Conservation (phyloP, 2,113 vertebrate genomes). For the Actenoides hombroni region DNA sequence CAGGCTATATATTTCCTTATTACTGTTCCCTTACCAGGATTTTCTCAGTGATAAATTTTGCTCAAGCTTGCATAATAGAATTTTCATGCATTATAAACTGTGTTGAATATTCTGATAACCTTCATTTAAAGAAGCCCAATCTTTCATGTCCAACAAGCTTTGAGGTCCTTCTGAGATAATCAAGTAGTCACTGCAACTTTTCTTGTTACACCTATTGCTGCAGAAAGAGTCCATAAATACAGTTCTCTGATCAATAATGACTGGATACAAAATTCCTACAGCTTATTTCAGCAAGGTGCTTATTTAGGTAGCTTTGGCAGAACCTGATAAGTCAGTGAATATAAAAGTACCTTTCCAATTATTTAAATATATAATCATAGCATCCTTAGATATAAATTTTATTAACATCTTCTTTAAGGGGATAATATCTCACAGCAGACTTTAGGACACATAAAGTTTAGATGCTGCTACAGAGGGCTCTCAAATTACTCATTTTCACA, state of each 20-base stretch:
- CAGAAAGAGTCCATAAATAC: conserved; percentile 58
- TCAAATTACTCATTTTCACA: background rate
- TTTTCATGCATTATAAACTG: conserved; percentile 51
- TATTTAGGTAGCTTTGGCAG: conserved; percentile 24
- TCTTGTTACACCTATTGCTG: background rate
- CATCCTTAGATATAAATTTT: conserved; percentile 14
- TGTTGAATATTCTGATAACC: conserved; percentile 56
- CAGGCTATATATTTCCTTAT: conserved; percentile 8
- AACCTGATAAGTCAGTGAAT: conserved; percentile 13
- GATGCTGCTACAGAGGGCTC: background rate
- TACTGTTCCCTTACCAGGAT: conserved; percentile 1
- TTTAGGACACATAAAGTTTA: background rate
- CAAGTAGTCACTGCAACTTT: conserved; percentile 39
- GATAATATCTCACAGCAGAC: background rate
- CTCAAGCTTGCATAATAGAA: conserved; percentile 59
- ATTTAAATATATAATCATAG: background rate
- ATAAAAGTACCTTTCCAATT: conserved; percentile 11
- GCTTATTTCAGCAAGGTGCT: conserved; percentile 28
- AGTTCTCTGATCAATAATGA: conserved; percentile 44
- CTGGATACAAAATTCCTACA: conserved; percentile 1
- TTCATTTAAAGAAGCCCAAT: conserved; percentile 51
- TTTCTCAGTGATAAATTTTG: conserved; percentile 28
- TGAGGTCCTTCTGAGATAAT: conserved; percentile 51
- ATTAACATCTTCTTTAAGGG: background rate
- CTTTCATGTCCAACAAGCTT: conserved; percentile 49